These are phyloP conservation scores for Geococcyx californianus DNA, from an alignment of 2,113 vertebrate species.

Conservation along the genomic window DNA sequence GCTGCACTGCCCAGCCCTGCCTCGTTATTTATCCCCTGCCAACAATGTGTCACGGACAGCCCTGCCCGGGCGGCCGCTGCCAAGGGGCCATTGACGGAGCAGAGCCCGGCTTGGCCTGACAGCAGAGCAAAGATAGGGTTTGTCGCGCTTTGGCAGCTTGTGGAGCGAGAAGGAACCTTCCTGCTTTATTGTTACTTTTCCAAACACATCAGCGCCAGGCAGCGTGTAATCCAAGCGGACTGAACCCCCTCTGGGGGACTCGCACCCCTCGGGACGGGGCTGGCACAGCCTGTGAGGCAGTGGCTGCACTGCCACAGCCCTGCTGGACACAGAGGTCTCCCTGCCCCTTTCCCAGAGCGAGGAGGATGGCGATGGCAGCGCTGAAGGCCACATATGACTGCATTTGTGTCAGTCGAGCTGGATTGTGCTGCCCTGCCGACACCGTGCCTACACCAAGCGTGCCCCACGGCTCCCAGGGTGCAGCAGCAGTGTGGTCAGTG, in stretches of 20 bases:
- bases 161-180: background rate
- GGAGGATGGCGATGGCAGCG: background rate
- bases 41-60: slow-evolving; percentile 47
- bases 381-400: background rate
- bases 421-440: background rate
- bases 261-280: background rate
- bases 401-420: background rate
- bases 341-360: background rate
- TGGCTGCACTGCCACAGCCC: accelerated
- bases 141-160: slow-evolving; percentile 35
- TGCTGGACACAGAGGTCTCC: background rate
- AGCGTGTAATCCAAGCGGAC: slow-evolving; percentile 37
- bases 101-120: slow-evolving; percentile 1
- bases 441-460: background rate
- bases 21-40: slow-evolving; percentile 53
- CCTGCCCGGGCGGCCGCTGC: slow-evolving; percentile 7
- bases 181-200: slow-evolving; percentile 45
- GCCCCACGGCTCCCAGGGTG: background rate
- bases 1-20: background rate
- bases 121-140: slow-evolving; percentile 17
- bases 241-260: background rate
- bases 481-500: background rate
- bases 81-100: background rate
- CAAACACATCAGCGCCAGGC: background rate
- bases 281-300: background rate